phyloP scores from a whole-genome alignment of 2,888 invertebrate genomes.

The Rotaria macrura region DNA sequence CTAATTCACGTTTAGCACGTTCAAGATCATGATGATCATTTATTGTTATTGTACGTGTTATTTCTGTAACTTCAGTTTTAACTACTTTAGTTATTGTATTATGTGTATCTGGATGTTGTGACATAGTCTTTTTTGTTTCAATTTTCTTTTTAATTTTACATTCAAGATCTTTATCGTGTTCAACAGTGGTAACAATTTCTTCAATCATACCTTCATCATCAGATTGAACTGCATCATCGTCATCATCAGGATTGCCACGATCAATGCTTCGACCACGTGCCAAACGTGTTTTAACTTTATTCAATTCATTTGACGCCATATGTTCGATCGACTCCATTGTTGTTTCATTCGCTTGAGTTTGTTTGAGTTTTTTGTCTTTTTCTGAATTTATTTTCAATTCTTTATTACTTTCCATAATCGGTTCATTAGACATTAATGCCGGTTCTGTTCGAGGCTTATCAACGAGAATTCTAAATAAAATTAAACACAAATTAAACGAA shows the following conservation, averaged over 20 bases:
- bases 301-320: background rate
- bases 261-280: background rate
- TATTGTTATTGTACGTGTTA: constrained; percentile 7
- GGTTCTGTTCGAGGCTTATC: background rate
- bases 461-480: constrained; percentile 1
- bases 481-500: no score
- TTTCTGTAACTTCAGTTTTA: constrained; percentile 16
- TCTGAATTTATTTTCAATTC: background rate
- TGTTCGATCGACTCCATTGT: background rate
- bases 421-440: background rate
- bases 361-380: background rate
- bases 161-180: constrained; percentile 19
- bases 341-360: background rate
- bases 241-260: background rate
- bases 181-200: constrained; percentile 19
- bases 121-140: background rate
- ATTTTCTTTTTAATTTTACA: constrained; percentile 9
- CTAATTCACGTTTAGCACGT: constrained; percentile 10
- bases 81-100: background rate
- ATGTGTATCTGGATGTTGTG: background rate
- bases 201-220: constrained; percentile 21
- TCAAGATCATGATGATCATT: constrained; percentile 15
- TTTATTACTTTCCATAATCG: background rate
- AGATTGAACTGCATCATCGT: background rate
- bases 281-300: background rate